Conservation (phyloP, 1,140 invertebrate species). For the Apis dorsata region DNA sequence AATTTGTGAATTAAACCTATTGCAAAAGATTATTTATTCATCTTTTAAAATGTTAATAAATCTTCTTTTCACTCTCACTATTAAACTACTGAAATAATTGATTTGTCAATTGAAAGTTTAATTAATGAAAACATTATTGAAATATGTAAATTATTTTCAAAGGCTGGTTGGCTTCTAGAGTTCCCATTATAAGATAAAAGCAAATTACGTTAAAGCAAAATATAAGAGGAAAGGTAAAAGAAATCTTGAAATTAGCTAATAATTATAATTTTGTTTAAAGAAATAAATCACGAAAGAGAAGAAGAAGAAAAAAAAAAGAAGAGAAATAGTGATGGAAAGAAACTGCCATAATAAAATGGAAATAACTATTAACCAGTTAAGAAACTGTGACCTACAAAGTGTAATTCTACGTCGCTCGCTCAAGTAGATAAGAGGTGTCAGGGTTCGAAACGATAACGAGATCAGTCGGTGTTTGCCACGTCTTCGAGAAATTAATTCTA, state of each 20-base stretch:
- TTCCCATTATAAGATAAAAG: not conserved
- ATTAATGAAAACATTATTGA: no score
- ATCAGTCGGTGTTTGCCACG: constrained; percentile 27
- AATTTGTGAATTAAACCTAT: not conserved
- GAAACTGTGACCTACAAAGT: constrained; percentile 30
- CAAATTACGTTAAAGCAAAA: not conserved
- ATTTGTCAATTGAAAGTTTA: no score
- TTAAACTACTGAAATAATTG: no score
- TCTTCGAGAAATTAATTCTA: constrained; percentile 17
- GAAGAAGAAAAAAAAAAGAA: no score
- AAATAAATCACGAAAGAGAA: no score
- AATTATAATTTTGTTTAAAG: not conserved
- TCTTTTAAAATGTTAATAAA: no score
- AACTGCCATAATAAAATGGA: not conserved
- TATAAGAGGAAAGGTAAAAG: not conserved
- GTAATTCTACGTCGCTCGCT: constrained; percentile 5
- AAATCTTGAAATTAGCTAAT: not conserved
- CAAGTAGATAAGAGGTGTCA: constrained; percentile 66
- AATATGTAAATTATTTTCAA: no score
- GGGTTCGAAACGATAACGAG: constrained; percentile 60
- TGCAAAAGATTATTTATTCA: no score
- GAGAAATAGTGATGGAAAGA: not conserved
- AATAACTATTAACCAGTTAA: constrained; percentile 5
- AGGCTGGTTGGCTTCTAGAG: no score
- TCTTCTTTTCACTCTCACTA: no score